Evolutionary conservation across 2,888 invertebrate genomes (phyloP).

Genomic region (Timema cristinae): DNA sequence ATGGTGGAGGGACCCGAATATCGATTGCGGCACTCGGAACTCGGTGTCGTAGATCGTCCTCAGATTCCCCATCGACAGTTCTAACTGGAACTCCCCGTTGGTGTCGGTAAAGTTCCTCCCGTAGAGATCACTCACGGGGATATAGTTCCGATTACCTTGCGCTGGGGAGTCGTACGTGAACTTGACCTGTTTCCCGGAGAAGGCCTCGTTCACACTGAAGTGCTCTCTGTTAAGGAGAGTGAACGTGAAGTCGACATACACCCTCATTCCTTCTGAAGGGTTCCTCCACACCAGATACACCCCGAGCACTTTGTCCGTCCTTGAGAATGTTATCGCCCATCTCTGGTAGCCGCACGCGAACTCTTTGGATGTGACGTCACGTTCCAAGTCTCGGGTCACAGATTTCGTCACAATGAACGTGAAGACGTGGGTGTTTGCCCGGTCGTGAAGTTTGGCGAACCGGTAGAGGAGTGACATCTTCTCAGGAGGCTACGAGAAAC

Average conservation of each 20-base stretch:
- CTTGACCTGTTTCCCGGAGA: constrained; percentile 66
- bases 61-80: constrained; percentile 70
- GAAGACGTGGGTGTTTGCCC: constrained; percentile 78
- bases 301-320: constrained; percentile 69
- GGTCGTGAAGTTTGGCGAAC: constrained; percentile 76
- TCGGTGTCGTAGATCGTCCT: constrained; percentile 71
- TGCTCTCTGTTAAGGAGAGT: constrained; percentile 76
- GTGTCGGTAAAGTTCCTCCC: constrained; percentile 70
- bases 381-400: constrained; percentile 70
- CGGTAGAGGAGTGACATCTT: constrained; percentile 73
- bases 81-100: constrained; percentile 75
- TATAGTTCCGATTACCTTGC: constrained; percentile 69
- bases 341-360: constrained; percentile 76
- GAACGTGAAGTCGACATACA: constrained; percentile 76
- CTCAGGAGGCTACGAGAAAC: not conserved
- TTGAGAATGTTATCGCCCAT: constrained; percentile 76
- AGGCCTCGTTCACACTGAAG: constrained; percentile 76
- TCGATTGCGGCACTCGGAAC: constrained; percentile 55
- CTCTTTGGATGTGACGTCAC: constrained; percentile 77
- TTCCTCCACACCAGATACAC: constrained; percentile 75
- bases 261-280: constrained; percentile 68
- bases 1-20: constrained; percentile 36
- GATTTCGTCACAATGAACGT: constrained; percentile 77
- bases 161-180: constrained; percentile 66
- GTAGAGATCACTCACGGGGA: constrained; percentile 65